A percentile compares a stretch with the other conserved stretches of the same genome.
These are phyloP conservation scores for Catocala nupta DNA, from an alignment of 2,888 invertebrate genomes.

Conservation along the genomic window DNA sequence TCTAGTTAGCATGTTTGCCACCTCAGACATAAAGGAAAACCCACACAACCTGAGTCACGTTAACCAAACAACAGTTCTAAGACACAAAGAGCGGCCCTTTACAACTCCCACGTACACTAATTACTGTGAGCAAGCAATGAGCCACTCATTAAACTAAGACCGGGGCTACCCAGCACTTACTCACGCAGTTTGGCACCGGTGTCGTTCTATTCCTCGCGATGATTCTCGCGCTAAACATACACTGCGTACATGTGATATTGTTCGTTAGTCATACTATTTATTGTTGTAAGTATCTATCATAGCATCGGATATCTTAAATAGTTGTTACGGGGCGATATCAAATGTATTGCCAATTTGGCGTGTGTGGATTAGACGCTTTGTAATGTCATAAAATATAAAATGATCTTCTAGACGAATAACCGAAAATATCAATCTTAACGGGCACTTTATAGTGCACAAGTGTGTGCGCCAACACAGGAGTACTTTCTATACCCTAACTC, in stretches of 20 bases:
- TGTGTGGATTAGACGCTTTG: neutral
- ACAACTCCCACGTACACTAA: conserved; percentile 21
- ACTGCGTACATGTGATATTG: conserved; percentile 45
- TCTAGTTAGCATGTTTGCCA: too few relatives aligned
- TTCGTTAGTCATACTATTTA: conserved; percentile 64
- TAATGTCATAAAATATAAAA: too few relatives aligned
- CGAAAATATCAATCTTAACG: too few relatives aligned
- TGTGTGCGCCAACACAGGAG: too few relatives aligned
- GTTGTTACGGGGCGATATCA: conserved; percentile 4
- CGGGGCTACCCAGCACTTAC: conserved; percentile 59
- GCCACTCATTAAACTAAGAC: conserved; percentile 41
- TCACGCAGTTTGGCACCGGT: conserved; percentile 68
- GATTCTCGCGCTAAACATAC: conserved; percentile 48
- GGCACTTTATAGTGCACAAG: too few relatives aligned
- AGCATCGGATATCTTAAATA: conserved; percentile 38
- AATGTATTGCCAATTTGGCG: neutral
- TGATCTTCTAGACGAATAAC: too few relatives aligned
- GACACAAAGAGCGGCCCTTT: conserved; percentile 17
- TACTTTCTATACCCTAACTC: too few relatives aligned
- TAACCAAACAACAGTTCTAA: conserved; percentile 7
- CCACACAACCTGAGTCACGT: too few relatives aligned
- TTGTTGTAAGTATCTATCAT: conserved; percentile 56
- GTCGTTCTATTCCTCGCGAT: conserved; percentile 70
- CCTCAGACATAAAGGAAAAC: too few relatives aligned
- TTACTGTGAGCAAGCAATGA: conserved; percentile 24